A percentile compares a stretch with the other conserved stretches of the same genome.
Conservation (phyloP, 2,888 invertebrate genomes). For the Synanthedon formicaeformis region DNA sequence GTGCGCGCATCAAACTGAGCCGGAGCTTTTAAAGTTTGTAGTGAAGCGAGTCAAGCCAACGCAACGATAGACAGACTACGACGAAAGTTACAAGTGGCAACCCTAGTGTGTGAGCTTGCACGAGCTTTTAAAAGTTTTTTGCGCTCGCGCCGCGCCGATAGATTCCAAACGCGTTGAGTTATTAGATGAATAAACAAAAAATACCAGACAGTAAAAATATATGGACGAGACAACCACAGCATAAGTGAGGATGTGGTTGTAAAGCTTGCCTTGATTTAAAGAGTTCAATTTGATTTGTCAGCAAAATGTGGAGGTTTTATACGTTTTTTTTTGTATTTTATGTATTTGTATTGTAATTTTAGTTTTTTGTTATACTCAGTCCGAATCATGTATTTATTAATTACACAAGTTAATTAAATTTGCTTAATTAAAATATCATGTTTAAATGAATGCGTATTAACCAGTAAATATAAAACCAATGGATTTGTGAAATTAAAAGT, state of each 20-base stretch:
- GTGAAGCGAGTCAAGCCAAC: not conserved
- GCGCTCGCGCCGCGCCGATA: constrained; percentile 58
- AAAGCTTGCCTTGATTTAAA: constrained; percentile 18
- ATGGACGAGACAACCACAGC: too few relatives aligned
- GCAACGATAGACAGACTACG: constrained; percentile 10
- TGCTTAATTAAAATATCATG: too few relatives aligned
- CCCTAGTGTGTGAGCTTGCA: constrained; percentile 39
- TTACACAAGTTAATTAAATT: too few relatives aligned
- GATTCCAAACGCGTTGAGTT: constrained; percentile 63
- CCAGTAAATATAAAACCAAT: too few relatives aligned
- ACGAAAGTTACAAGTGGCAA: constrained; percentile 43
- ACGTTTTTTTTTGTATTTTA: too few relatives aligned
- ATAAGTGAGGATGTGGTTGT: constrained; percentile 15
- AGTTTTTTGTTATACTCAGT: too few relatives aligned
- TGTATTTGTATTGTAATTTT: too few relatives aligned
- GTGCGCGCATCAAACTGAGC: constrained; percentile 44
- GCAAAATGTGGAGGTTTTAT: too few relatives aligned
- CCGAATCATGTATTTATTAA: too few relatives aligned
- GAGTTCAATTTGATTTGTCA: too few relatives aligned
- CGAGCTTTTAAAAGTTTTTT: constrained; percentile 63
- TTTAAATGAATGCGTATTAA: too few relatives aligned
- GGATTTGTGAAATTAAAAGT: too few relatives aligned
- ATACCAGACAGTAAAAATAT: constrained; percentile 35
- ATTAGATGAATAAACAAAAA: constrained; percentile 59
- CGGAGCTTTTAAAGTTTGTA: constrained; percentile 12